Conservation (phyloP, 2,797 vertebrate species). For the Pristis pectinata region DNA sequence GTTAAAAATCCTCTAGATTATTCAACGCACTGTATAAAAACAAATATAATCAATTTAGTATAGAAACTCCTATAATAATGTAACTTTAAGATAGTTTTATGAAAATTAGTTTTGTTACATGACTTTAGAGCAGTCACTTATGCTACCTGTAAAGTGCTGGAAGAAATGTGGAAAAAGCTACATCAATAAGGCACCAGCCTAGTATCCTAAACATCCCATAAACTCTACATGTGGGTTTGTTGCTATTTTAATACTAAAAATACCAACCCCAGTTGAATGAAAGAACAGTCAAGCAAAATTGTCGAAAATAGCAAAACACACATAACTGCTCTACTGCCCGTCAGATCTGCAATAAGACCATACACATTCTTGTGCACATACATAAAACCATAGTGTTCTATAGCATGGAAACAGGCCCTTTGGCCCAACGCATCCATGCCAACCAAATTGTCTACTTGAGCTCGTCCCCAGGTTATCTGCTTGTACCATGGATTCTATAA, state of each 20-base stretch:
- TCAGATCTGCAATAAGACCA: not conserved
- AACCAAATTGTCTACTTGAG: too few species aligned
- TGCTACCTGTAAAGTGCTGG: too few species aligned
- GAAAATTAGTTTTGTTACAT: not conserved
- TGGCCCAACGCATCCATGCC: too few species aligned
- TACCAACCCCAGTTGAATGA: not conserved
- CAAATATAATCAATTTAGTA: not conserved
- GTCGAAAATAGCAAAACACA: not conserved
- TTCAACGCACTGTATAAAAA: not conserved
- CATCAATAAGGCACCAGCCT: not conserved
- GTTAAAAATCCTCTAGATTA: not conserved
- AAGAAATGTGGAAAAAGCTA: not conserved
- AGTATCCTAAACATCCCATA: not conserved
- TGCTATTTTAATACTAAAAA: not conserved
- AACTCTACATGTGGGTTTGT: not conserved
- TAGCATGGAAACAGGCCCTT: too few species aligned
- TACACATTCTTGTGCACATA: not conserved
- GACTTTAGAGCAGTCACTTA: not conserved
- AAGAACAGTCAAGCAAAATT: not conserved
- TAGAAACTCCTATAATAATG: not conserved
- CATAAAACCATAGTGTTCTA: not conserved
- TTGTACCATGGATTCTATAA: not conserved
- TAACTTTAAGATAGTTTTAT: not conserved
- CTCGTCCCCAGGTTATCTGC: too few species aligned
- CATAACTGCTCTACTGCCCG: not conserved